A percentile compares a stretch with the other conserved stretches of the same genome.
These are phyloP conservation scores for Dipodomys ordii DNA, from an alignment of 2,113 vertebrate genomes.

Conservation along the genomic window DNA sequence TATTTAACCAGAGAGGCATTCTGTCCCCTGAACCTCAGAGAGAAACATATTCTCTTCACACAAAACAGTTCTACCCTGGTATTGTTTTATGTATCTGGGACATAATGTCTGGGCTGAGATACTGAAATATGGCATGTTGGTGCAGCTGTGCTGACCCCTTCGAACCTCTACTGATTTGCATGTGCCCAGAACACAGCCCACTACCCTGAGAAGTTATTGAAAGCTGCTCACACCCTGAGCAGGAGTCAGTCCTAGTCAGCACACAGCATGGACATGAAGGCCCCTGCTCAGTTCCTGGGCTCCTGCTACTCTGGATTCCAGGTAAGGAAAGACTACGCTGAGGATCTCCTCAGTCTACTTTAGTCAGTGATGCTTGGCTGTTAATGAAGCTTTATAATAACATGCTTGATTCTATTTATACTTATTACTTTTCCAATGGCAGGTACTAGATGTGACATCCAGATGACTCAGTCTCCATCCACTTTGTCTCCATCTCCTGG, in stretches of 20 bases:
- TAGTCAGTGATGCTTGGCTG: accelerated
- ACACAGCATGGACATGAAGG: background rate
- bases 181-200: background rate
- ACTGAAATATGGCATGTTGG: background rate
- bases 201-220: no score
- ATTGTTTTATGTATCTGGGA: no score
- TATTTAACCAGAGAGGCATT: no score
- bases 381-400: background rate
- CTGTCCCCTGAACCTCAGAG: no score
- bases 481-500: no score
- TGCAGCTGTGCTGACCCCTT: background rate
- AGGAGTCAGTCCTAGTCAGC: background rate
- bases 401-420: no score
- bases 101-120: no score
- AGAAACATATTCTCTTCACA: no score
- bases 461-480: no score
- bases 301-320: background rate
- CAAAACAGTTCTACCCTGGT: no score
- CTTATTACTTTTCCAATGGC: no score
- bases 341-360: accelerated
- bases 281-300: background rate
- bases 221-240: background rate
- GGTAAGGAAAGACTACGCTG: background rate
- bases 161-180: background rate
- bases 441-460: no score